Evolutionary conservation across 2,113 vertebrate species (phyloP), one percentile per base, ranked within the genome.

Genomic region (Centropus unirufus): DNA sequence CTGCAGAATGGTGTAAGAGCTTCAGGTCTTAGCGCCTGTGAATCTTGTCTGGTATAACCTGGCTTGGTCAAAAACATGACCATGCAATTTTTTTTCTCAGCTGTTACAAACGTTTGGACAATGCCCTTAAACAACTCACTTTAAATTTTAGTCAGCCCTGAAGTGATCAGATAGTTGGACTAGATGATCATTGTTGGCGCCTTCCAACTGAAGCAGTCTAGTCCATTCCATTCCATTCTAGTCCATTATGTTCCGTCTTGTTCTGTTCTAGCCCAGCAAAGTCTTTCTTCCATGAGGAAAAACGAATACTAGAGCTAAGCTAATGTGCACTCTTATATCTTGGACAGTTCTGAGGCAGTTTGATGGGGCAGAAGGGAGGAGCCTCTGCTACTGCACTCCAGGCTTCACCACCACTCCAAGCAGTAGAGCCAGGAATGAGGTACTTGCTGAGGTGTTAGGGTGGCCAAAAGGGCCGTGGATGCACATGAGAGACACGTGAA

Each of bases 101-200:
- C 29, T 26, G 11, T 54, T 34, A 49, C 7, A 34, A 84, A 61
- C 15, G 29, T 36, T 44, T 73, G 39, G 49, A 64, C 39, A 82
- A 22, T 23, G 13, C 3, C 29, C 49, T 64, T 46, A 40, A 49
- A 64, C 9, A 68, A 6, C 4, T 14, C 26, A 8, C 34, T 70
- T 69, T 46, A 51, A 70, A 18, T 51, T 34, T 54, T 69, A 8
- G 39, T 66, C 87, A 80, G 20, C n/a, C 30, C 42, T 77, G 58
- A 44, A 12, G 5, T 52, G 9, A 10, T 88, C 42, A 73, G n/a
- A 22, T 14, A 58, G 8, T 49, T 57, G 36, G 42, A 83, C 36
- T 58, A 42, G 12, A 26, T 42, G 10, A 8, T 27, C 3, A 1
- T 24, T 0, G 1, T 27, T n/a, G 12, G 36, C 36, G 22, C 12